Base-by-base conservation (phyloP, 2,888 invertebrate genomes). In the Pandemis cinnamomeana region DNA sequence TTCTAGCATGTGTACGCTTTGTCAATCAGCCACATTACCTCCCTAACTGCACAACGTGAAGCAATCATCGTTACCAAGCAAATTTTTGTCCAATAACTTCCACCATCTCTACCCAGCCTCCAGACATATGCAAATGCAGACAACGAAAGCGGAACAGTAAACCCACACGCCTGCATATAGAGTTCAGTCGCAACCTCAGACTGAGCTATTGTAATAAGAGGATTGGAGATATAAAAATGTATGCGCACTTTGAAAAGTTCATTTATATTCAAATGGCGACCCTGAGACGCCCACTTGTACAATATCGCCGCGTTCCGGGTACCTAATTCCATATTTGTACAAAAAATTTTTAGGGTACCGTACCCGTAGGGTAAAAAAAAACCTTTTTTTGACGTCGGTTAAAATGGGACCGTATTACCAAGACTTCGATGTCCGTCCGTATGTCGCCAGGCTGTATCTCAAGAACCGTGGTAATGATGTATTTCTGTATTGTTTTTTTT, bases 191-290 rank as follows among this genome's bases (percentile, higher is more conserved):
- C 61, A 20, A 41, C 42, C 41, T 20, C 48, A 69, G 60, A 60
- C 69, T 72, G 72, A 72, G 73, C 64, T 73, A 73, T 73, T 58
- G 66, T 73, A 73, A 73, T 70, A 73, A 73, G 69, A 66, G 70
- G 73, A 73, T 73, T 70, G 73, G 58, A 66, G 60, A 72, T 60
- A 73, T 73, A 76, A 71, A 75, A 69, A 67, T 72, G 51, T 72
- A 67, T 73, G 68, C 72, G 58, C 46, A 75, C 76, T 74, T 76
- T 68, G 75, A 67, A 74, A 78, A 79, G 77, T 79, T 81, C 75
- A 78, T 82, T 82, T 80, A 79, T 80, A 80, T 82, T 82, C 79
- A 78, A 82, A 81, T 83, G 77, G 72, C 70, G 74, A 70, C 69
- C 67, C 51, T 44, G 27, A 67, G 46, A 67, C 72, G 71, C 71